These are phyloP conservation scores for Lampris incognitus DNA, from an alignment of 2,113 vertebrate genomes.

Conservation along the genomic window DNA sequence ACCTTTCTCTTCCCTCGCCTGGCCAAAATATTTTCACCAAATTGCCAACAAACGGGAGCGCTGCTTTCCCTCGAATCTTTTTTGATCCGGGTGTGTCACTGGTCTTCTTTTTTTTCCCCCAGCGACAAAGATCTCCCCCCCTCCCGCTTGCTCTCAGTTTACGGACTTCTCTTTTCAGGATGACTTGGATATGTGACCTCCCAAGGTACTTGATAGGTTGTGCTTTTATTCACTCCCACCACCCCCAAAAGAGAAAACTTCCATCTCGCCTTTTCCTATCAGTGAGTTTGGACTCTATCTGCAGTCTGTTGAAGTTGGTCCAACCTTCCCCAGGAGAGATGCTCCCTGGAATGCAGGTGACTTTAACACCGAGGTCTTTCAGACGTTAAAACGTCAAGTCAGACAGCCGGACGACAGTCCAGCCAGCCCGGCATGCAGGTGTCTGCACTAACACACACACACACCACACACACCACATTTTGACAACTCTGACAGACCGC, in stretches of 20 bases:
- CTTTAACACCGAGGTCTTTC: constrained; percentile 7
- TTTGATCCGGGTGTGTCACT: not conserved
- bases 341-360: constrained; percentile 19
- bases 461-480: not conserved
- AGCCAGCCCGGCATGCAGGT: not conserved
- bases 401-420: constrained; percentile 18
- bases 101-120: not conserved
- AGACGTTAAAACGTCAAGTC: constrained; percentile 22
- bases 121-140: not conserved
- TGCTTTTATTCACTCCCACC: not conserved
- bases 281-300: not conserved
- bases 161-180: constrained; percentile 24
- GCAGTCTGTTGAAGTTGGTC: constrained; percentile 42
- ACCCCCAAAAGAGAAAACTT: too few relatives aligned
- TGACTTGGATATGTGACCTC: constrained; percentile 4
- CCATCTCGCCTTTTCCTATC: not conserved
- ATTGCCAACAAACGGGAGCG: constrained; percentile 29
- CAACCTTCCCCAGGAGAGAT: constrained; percentile 24
- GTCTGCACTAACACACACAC: constrained; percentile 18
- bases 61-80: not conserved
- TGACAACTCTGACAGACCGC: constrained; percentile 25
- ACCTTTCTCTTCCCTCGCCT: constrained; percentile 30
- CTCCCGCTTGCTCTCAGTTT: not conserved
- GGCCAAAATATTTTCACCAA: constrained; percentile 16
- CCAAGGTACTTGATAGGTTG: not conserved